These are phyloP conservation scores for Camelus bactrianus DNA, from an alignment of 2,113 vertebrate genomes.

Conservation along the genomic window DNA sequence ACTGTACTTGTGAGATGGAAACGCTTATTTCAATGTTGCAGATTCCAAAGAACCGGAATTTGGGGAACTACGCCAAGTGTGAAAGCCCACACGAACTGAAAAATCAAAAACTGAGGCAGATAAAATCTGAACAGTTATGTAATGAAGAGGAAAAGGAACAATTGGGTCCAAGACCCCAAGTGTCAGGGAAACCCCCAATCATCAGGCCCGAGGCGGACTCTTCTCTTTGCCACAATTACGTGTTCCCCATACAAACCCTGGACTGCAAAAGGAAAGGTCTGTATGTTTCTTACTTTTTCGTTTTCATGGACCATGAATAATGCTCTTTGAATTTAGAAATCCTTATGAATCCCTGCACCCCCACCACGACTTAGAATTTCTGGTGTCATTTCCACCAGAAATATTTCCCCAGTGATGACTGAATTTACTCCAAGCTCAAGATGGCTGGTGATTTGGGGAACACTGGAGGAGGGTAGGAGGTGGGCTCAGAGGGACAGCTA, in stretches of 20 bases:
- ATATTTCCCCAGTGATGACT: neutral
- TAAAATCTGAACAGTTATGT: conserved; percentile 91
- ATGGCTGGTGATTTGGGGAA: neutral
- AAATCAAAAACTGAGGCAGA: conserved; percentile 92
- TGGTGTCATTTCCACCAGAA: neutral
- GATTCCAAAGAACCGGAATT: conserved; percentile 94
- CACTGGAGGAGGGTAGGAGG: neutral
- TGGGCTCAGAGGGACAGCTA: neutral
- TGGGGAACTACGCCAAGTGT: conserved; percentile 96
- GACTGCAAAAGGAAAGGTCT: conserved; percentile 96
- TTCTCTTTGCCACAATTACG: conserved; percentile 93
- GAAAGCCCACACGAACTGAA: conserved; percentile 87
- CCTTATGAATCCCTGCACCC: neutral
- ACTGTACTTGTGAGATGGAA: conserved; percentile 93
- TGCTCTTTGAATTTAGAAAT: neutral
- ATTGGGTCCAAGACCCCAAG: conserved; percentile 66
- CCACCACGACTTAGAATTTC: neutral
- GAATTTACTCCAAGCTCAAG: neutral
- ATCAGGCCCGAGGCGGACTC: conserved; percentile 89
- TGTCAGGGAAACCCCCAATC: conserved; percentile 70
- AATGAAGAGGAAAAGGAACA: conserved; percentile 80
- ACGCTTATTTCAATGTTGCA: conserved; percentile 94
- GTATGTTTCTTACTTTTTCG: conserved; percentile 71
- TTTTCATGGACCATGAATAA: neutral
- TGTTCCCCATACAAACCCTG: conserved; percentile 92